Conservation (phyloP, 2,888 invertebrate species). For the Drosophila dives region DNA sequence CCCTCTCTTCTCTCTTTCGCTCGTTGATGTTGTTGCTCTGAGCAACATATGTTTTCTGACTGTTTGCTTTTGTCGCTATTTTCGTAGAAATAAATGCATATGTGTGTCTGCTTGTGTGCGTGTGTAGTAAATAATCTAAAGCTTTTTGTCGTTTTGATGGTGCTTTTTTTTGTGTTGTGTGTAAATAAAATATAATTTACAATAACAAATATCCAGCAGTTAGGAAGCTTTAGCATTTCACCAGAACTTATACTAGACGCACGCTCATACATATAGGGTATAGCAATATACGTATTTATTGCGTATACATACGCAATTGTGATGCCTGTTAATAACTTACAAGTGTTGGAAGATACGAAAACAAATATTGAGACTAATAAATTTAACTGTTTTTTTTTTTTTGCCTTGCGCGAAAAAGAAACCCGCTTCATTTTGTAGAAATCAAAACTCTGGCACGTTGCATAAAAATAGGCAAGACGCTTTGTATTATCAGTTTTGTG, state of each 20-base stretch:
- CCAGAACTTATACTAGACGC: constrained; percentile 68
- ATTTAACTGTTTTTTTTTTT: constrained; percentile 8
- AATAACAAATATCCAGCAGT: constrained; percentile 54
- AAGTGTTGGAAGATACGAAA: constrained; percentile 19
- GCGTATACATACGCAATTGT: constrained; percentile 10
- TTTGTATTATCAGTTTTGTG: constrained; percentile 43
- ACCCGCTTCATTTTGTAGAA: constrained; percentile 5
- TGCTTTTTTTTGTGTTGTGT: constrained; percentile 46
- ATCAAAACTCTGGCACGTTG: constrained; percentile 34
- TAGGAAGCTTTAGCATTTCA: constrained; percentile 74
- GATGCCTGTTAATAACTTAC: constrained; percentile 25
- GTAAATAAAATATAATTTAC: constrained; percentile 67
- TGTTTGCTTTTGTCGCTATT: constrained; percentile 76
- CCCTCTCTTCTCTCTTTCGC: constrained; percentile 8
- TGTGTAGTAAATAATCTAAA: constrained; percentile 59
- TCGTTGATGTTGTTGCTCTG: constrained; percentile 25
- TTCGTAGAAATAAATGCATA: constrained; percentile 46
- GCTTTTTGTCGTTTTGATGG: constrained; percentile 55
- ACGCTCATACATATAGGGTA: background rate
- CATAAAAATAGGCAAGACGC: constrained; percentile 34
- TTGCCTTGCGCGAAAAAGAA: background rate
- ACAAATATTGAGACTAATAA: constrained; percentile 9
- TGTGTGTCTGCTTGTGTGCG: constrained; percentile 9
- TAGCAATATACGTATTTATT: constrained; percentile 3
- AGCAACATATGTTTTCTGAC: constrained; percentile 69